A percentile compares a stretch with the other conserved stretches of the same genome.
Conservation (phyloP, 2,888 invertebrate species). For the Protula sp. region DNA sequence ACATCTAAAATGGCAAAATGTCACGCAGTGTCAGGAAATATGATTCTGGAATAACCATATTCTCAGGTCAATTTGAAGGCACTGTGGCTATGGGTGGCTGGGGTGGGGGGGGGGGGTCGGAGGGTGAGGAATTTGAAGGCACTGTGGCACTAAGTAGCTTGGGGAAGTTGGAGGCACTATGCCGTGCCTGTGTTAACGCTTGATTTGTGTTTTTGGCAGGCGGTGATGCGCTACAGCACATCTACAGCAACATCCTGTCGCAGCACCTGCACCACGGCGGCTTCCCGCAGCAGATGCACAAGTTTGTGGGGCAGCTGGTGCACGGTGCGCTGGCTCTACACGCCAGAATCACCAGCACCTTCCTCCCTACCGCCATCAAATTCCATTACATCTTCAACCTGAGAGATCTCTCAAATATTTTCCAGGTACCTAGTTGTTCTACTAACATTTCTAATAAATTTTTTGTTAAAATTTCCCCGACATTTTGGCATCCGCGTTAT, state of each 20-base stretch:
- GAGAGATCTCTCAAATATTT: conserved; percentile 87
- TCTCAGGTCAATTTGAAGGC: too few relatives aligned
- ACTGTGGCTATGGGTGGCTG: too few relatives aligned
- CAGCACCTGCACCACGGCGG: not conserved
- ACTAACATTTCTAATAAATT: not conserved
- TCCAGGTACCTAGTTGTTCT: conserved; percentile 65
- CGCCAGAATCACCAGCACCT: conserved; percentile 77
- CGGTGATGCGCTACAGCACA: conserved; percentile 74
- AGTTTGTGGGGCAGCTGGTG: conserved; percentile 70
- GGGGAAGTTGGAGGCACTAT: too few relatives aligned
- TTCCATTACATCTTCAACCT: conserved; percentile 96
- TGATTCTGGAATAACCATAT: too few relatives aligned
- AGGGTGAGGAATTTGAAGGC: too few relatives aligned
- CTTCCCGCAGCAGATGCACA: conserved; percentile 60
- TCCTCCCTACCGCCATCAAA: conserved; percentile 89
- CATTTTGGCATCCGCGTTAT: too few relatives aligned
- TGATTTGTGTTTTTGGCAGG: too few relatives aligned
- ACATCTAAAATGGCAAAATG: too few relatives aligned
- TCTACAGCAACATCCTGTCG: conserved; percentile 64
- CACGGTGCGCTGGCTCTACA: conserved; percentile 78
- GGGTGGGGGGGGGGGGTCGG: too few relatives aligned
- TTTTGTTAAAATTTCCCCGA: not conserved
- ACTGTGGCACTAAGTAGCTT: too few relatives aligned
- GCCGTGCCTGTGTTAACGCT: too few relatives aligned
- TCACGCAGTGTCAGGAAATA: too few relatives aligned